These are phyloP conservation scores for Tenebrio molitor DNA, from an alignment of 1,140 invertebrate species.

Conservation along the genomic window DNA sequence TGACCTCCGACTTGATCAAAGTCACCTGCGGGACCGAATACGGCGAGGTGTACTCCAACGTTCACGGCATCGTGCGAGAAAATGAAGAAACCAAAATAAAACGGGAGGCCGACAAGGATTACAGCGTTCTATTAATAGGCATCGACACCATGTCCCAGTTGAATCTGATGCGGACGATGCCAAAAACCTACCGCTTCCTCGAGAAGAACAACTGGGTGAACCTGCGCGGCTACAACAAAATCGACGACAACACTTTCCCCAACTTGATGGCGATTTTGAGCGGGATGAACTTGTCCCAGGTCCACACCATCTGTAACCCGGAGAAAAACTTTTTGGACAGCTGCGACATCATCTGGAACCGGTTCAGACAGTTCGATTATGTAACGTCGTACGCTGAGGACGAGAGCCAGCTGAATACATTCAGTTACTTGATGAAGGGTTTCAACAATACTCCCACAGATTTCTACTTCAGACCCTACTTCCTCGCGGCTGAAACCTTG, in stretches of 20 bases:
- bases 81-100: slow-evolving; percentile 52
- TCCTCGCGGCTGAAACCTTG: slow-evolving; percentile 70
- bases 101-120: not conserved
- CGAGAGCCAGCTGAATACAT: slow-evolving; percentile 71
- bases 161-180: slow-evolving; percentile 83
- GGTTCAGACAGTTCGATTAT: slow-evolving; percentile 72
- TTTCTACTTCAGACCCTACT: slow-evolving; percentile 80
- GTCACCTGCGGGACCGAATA: slow-evolving; percentile 64
- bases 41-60: slow-evolving; percentile 67
- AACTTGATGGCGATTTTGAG: slow-evolving; percentile 85
- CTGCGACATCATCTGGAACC: slow-evolving; percentile 76
- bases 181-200: slow-evolving; percentile 77
- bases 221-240: slow-evolving; percentile 76
- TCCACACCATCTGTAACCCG: slow-evolving; percentile 69
- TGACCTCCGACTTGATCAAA: slow-evolving; percentile 65
- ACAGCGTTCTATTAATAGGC: slow-evolving; percentile 82
- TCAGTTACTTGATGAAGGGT: slow-evolving; percentile 75
- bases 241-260: slow-evolving; percentile 86
- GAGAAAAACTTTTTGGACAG: slow-evolving; percentile 67
- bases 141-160: slow-evolving; percentile 86
- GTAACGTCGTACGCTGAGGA: slow-evolving; percentile 78
- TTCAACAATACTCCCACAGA: slow-evolving; percentile 79
- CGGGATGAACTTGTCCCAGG: slow-evolving; percentile 71
- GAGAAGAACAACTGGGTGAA: slow-evolving; percentile 68
- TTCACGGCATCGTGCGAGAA: slow-evolving; percentile 65